Conservation (phyloP, 2,113 vertebrate genomes). For the Anoplopoma fimbria region DNA sequence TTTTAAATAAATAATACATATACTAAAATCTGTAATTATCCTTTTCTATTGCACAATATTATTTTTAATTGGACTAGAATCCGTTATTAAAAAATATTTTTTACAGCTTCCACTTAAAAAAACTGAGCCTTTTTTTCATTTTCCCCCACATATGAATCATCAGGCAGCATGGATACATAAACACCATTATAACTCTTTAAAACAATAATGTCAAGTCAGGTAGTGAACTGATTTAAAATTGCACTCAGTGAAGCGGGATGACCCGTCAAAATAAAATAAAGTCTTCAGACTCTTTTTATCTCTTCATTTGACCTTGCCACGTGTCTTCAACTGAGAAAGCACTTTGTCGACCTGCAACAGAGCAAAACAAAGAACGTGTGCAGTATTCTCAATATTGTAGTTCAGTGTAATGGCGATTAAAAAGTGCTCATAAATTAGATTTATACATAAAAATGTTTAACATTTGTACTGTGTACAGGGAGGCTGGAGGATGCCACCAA, state of each 20-base stretch:
- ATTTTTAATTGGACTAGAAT: neutral
- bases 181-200: neutral
- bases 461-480: neutral
- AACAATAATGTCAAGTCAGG: neutral
- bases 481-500: neutral
- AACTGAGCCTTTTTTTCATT: neutral
- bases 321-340: conserved; percentile 84
- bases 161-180: neutral
- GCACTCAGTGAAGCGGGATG: neutral
- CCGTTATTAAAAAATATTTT: neutral
- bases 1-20: neutral
- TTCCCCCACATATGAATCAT: neutral
- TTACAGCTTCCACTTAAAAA: neutral
- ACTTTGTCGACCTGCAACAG: conserved; percentile 85
- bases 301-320: conserved; percentile 58
- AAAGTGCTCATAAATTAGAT: neutral
- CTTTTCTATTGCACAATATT: neutral
- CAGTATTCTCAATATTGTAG: neutral
- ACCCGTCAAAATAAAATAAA: neutral
- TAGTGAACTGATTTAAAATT: conserved; percentile 8
- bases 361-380: neutral
- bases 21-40: neutral
- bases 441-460: neutral
- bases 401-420: neutral
- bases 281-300: neutral